Evolutionary conservation across 1,140 invertebrate species (phyloP).

Genomic region (Heliothis subflexa): DNA sequence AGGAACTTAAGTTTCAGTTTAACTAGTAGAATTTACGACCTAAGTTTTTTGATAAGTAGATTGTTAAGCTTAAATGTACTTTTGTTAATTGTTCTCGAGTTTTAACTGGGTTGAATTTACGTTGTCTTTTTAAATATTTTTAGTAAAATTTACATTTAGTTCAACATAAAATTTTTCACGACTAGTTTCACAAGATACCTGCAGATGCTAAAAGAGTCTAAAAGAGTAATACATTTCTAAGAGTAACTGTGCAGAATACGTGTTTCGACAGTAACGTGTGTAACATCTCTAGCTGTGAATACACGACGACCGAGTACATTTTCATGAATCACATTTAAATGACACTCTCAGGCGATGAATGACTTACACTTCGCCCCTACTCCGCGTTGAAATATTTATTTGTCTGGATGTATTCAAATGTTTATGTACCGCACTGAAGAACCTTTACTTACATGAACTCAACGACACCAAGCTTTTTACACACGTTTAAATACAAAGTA

Average conservation of each 20-base stretch:
- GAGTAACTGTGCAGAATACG: background rate
- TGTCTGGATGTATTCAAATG: slow-evolving; percentile 57
- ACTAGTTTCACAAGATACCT: background rate
- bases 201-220: background rate
- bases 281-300: slow-evolving; percentile 29
- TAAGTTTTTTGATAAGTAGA: slow-evolving; percentile 14
- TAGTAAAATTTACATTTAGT: background rate
- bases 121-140: background rate
- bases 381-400: slow-evolving; percentile 64
- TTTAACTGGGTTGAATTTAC: background rate
- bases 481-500: slow-evolving; percentile 23
- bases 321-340: slow-evolving; percentile 65
- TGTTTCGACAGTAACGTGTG: slow-evolving; percentile 39
- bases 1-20: slow-evolving; percentile 8
- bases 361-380: slow-evolving; percentile 54
- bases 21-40: slow-evolving; percentile 9
- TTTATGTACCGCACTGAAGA: slow-evolving; percentile 53
- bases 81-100: background rate
- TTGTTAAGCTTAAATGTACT: slow-evolving; percentile 3
- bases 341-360: slow-evolving; percentile 61
- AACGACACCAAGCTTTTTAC: slow-evolving; percentile 22
- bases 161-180: background rate
- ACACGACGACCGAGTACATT: slow-evolving; percentile 54
- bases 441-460: slow-evolving; percentile 11
- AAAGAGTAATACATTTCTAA: slow-evolving; percentile 12